Percentiles rank a stretch among this genome's conserved stretches.
phyloP scores from a whole-genome alignment of 2,797 vertebrate genomes.

The Danionella dracula region DNA sequence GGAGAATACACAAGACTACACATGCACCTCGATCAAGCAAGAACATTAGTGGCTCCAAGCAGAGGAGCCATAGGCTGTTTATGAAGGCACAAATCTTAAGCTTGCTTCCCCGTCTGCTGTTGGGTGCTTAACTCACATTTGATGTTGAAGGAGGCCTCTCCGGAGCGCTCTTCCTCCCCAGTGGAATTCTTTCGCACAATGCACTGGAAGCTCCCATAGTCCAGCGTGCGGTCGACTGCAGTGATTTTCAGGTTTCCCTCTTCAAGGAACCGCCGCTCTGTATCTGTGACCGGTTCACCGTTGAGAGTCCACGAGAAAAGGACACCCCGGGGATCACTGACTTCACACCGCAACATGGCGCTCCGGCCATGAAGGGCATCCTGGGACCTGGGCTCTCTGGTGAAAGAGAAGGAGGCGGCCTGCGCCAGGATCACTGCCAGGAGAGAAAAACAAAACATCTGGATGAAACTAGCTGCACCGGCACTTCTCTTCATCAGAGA shows the following conservation, averaged over 20 bases:
- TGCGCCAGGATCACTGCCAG: constrained; percentile 47
- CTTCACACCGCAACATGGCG: constrained; percentile 80
- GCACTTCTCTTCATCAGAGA: not conserved
- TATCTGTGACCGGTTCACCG: constrained; percentile 60
- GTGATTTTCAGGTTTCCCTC: constrained; percentile 77
- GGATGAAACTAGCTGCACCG: not conserved
- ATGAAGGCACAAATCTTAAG: no score
- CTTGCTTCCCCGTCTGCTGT: no score
- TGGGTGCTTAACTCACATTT: constrained; percentile 72
- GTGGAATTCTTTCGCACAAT: constrained; percentile 61
- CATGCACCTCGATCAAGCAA: no score
- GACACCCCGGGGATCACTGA: constrained; percentile 51
- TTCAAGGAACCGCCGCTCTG: constrained; percentile 73
- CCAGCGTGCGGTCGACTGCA: constrained; percentile 70
- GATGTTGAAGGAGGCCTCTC: constrained; percentile 79
- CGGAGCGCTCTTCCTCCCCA: constrained; percentile 64
- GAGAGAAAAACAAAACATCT: not conserved
- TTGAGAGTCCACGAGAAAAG: constrained; percentile 73
- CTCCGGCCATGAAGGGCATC: constrained; percentile 79
- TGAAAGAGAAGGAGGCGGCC: constrained; percentile 65
- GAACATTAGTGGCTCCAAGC: no score
- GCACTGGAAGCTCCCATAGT: constrained; percentile 76
- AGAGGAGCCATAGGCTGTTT: no score
- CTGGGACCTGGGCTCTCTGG: constrained; percentile 80
- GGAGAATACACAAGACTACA: no score